Conservation (phyloP, 2,113 vertebrate species). For the Riparia riparia region DNA sequence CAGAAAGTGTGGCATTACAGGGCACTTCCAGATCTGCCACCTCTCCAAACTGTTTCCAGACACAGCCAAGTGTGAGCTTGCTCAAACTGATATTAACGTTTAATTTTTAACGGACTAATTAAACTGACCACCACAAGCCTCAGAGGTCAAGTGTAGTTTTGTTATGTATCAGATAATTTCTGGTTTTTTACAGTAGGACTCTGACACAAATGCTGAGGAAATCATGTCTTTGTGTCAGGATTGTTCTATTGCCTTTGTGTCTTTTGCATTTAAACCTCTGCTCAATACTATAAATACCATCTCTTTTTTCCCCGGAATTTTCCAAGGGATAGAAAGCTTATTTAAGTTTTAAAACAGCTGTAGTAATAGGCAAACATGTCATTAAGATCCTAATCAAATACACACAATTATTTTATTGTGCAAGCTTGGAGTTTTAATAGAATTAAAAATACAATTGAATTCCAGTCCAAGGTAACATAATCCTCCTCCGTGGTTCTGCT, state of each 20-base stretch:
- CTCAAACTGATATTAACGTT: neutral
- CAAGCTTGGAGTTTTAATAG: neutral
- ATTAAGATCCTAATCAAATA: conserved; percentile 51
- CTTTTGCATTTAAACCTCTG: neutral
- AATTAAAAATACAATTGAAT: conserved; percentile 16
- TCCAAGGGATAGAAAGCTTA: neutral
- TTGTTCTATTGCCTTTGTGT: neutral
- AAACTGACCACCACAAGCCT: neutral
- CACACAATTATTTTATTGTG: neutral
- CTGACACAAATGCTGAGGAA: neutral
- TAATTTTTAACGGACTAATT: neutral
- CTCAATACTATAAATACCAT: neutral
- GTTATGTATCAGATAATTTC: neutral
- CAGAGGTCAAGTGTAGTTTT: neutral
- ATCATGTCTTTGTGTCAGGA: neutral
- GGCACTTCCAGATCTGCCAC: accelerated
- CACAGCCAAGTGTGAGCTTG: neutral
- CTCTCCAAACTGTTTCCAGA: accelerated
- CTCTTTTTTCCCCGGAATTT: neutral
- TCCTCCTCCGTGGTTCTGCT: neutral
- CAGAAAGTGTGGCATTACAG: neutral
- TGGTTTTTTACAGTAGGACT: neutral
- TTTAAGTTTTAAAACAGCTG: neutral
- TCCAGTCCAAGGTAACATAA: conserved; percentile 10
- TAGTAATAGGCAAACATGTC: neutral